These are phyloP conservation scores for Pseudomyrmex sp. DNA, from an alignment of 1,140 invertebrate species.

Conservation along the genomic window DNA sequence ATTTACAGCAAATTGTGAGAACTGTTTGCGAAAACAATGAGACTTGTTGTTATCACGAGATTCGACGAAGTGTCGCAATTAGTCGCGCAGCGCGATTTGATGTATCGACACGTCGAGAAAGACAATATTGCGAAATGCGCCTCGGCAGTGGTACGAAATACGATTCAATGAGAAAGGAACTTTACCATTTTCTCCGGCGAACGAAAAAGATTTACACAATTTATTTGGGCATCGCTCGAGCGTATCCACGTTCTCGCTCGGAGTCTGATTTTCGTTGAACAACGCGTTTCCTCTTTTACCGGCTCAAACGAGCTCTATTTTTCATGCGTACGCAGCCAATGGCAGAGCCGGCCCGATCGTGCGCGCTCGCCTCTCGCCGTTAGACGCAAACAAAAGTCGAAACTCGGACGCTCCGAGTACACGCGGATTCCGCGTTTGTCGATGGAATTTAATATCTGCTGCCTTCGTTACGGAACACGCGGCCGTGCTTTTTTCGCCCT, in stretches of 20 bases:
- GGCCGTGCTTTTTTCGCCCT: constrained; percentile 58
- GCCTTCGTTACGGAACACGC: constrained; percentile 71
- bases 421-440: constrained; percentile 70
- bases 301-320: constrained; percentile 67
- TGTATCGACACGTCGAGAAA: constrained; percentile 21
- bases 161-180: constrained; percentile 49
- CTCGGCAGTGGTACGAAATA: constrained; percentile 40
- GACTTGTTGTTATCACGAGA: constrained; percentile 10
- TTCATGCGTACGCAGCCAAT: constrained; percentile 61
- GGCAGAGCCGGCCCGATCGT: constrained; percentile 41
- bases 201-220: constrained; percentile 61
- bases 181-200: constrained; percentile 47
- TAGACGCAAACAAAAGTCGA: constrained; percentile 70
- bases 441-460: constrained; percentile 74
- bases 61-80: constrained; percentile 15
- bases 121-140: constrained; percentile 43
- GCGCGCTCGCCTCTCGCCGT: constrained; percentile 42
- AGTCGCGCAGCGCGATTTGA: constrained; percentile 26
- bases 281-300: constrained; percentile 43
- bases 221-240: constrained; percentile 29
- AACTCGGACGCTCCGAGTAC: constrained; percentile 67
- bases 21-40: constrained; percentile 9
- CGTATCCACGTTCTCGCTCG: constrained; percentile 26
- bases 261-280: constrained; percentile 47
- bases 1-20: not conserved